These are phyloP conservation scores for Galaxias olidus DNA, from an alignment of 2,797 vertebrate genomes.

Conservation along the genomic window DNA sequence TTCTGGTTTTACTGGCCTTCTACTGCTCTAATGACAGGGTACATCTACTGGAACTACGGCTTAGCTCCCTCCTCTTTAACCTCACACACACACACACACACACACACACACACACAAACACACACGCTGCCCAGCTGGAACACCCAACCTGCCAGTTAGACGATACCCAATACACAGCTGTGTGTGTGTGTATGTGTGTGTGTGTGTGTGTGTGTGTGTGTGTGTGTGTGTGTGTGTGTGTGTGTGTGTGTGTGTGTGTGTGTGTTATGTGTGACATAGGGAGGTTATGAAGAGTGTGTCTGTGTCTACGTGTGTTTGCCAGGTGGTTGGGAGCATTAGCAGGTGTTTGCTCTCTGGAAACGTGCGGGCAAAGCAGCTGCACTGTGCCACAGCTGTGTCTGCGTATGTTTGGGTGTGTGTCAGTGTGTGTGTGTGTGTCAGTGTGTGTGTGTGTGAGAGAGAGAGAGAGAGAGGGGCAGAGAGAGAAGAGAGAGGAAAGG, in stretches of 20 bases:
- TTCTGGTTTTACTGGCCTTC: background rate
- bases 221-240: constrained; percentile 5
- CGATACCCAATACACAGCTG: background rate
- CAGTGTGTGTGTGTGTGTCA: constrained; percentile 11
- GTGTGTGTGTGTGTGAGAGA: constrained; percentile 14
- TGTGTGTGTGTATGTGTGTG: constrained; percentile 7
- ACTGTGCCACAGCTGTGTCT: constrained; percentile 62
- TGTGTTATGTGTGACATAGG: constrained; percentile 26
- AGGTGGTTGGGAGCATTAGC: constrained; percentile 66
- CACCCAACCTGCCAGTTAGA: background rate
- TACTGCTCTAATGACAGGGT: background rate
- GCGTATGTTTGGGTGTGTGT: constrained; percentile 13
- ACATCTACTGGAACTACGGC: background rate
- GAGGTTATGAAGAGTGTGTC: background rate
- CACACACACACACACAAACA: background rate
- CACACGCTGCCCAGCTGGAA: background rate
- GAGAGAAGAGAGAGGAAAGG: background rate
- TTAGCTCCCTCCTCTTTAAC: background rate
- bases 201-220: constrained; percentile 11
- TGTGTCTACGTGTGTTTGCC: constrained; percentile 46
- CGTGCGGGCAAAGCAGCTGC: constrained; percentile 64
- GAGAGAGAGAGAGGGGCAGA: constrained; percentile 25
- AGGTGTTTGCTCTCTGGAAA: constrained; percentile 63
- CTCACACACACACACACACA: constrained; percentile 12
- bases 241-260: constrained; percentile 11